Percentiles rank a stretch among this genome's conserved stretches.
phyloP scores from a whole-genome alignment of 1,140 invertebrate species.

The Meteorus sp. region DNA sequence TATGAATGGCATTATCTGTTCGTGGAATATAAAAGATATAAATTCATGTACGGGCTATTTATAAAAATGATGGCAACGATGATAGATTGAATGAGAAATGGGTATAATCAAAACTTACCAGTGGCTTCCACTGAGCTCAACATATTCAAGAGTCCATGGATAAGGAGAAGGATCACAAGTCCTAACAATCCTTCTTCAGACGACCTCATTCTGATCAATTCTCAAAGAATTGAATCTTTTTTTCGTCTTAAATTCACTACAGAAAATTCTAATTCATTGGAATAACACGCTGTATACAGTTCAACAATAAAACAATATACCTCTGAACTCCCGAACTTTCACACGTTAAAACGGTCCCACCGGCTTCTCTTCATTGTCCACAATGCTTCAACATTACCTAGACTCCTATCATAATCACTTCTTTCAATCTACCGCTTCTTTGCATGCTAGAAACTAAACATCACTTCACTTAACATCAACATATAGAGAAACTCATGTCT shows the following conservation, averaged over 20 bases:
- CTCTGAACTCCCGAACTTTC: constrained; percentile 14
- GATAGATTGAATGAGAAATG: not conserved
- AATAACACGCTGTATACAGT: not conserved
- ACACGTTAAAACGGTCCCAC: constrained; percentile 26
- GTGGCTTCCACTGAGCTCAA: not conserved
- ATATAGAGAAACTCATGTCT: too few relatives aligned
- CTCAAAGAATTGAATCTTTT: not conserved
- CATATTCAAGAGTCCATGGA: not conserved
- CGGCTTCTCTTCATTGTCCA: constrained; percentile 21
- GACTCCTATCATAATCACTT: not conserved
- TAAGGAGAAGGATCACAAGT: not conserved
- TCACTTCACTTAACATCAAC: too few relatives aligned
- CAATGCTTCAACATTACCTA: not conserved
- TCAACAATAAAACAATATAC: not conserved
- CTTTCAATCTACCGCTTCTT: too few relatives aligned
- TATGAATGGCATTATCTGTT: too few relatives aligned
- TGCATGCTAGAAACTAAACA: too few relatives aligned
- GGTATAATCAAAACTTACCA: constrained; percentile 7
- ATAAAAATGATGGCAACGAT: not conserved
- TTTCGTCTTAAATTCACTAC: too few relatives aligned
- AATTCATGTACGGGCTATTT: not conserved
- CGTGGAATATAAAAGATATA: not conserved
- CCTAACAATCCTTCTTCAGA: not conserved
- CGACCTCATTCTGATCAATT: constrained; percentile 9
- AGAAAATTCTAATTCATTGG: not conserved